Conservation (phyloP, 2,888 invertebrate genomes). For the Eremobia ochroleuca region DNA sequence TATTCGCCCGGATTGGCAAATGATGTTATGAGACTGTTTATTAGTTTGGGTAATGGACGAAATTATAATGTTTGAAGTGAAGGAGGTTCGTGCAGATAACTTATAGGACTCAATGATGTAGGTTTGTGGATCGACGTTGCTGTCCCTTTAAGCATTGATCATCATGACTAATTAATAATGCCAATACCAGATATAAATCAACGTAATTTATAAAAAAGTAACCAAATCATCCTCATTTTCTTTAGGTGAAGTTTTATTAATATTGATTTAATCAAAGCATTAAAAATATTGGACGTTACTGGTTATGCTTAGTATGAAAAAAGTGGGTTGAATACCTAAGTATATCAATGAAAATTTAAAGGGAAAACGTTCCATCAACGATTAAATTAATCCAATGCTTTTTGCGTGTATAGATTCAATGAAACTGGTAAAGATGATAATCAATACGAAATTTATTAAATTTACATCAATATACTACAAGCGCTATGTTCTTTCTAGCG, state of each 20-base stretch:
- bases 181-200: neutral
- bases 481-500: constrained; percentile 48
- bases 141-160: neutral
- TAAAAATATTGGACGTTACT: too few relatives aligned
- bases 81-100: constrained; percentile 1
- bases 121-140: neutral
- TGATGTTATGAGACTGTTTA: constrained; percentile 10
- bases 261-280: neutral
- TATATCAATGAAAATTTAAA: neutral
- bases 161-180: neutral
- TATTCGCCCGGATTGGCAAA: constrained; percentile 27
- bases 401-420: constrained; percentile 51
- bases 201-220: neutral
- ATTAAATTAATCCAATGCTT: constrained; percentile 7
- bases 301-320: neutral
- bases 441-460: constrained; percentile 41
- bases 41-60: constrained; percentile 26
- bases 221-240: neutral
- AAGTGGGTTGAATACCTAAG: neutral
- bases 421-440: constrained; percentile 34
- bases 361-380: neutral
- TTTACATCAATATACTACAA: constrained; percentile 54
- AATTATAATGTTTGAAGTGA: constrained; percentile 20
- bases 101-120: neutral
- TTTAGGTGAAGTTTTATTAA: neutral